phyloP scores from a whole-genome alignment of 2,888 invertebrate genomes.

The Acrocyrtus sp. region DNA sequence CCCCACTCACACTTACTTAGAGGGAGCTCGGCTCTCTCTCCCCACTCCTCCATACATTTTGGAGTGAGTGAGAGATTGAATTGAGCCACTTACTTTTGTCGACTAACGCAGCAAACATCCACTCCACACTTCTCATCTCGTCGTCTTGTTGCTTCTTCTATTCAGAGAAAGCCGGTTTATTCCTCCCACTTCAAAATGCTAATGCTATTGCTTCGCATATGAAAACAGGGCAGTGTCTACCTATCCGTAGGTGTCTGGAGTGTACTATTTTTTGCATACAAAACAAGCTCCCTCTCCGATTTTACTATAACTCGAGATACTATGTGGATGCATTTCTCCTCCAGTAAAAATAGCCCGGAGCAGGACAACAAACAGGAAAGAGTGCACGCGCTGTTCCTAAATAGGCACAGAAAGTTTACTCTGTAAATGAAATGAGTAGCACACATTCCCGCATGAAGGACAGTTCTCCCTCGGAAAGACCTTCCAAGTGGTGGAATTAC shows the following conservation, averaged over 20 bases:
- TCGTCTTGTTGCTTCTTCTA: not conserved
- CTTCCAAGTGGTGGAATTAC: conserved; percentile 22
- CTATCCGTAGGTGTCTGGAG: too few relatives aligned
- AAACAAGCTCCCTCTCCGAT: not conserved
- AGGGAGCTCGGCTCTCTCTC: not conserved
- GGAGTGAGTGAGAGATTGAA: not conserved
- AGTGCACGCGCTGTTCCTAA: not conserved
- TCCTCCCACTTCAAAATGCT: not conserved
- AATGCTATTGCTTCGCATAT: too few relatives aligned
- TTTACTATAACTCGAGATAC: too few relatives aligned
- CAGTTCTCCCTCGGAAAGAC: not conserved
- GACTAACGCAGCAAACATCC: not conserved
- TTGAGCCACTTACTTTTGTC: not conserved
- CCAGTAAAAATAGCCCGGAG: conserved; percentile 32
- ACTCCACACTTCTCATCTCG: too few relatives aligned
- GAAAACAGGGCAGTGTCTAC: too few relatives aligned
- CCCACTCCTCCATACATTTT: too few relatives aligned
- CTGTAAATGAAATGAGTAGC: not conserved
- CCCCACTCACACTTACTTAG: not conserved
- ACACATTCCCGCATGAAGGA: not conserved
- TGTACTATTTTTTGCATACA: not conserved
- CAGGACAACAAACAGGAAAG: conserved; percentile 14
- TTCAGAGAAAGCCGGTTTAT: not conserved
- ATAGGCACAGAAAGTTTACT: too few relatives aligned
- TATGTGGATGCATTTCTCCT: not conserved